Evolutionary conservation across 2,113 vertebrate species (phyloP), one percentile per base, ranked within the genome.

Genomic region (Lipophrys pholis): DNA sequence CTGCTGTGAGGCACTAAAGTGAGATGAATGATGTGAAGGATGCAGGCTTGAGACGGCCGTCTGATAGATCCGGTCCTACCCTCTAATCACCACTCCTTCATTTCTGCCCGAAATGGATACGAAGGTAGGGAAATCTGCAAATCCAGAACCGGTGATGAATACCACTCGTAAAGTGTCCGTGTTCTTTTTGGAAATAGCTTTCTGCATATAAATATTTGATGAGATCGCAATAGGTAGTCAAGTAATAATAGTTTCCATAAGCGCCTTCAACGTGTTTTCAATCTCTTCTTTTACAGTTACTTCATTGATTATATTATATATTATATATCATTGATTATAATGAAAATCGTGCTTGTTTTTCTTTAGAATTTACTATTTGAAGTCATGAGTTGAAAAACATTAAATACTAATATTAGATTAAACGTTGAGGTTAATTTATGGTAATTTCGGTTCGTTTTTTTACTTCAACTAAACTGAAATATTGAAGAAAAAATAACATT

Each of bases 1-100:
- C 48, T 10, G 55, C 78, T 86, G 85, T 91, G 81, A 56, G 66
- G 3, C 5, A 0, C 57, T 65, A 68, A 88, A 91, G 85, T 89
- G 76, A 87, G 87, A 90, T 82, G 76, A 80, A 90, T 89, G 77
- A 67, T 84, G 41, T 30, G 50, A 54, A 72, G 70, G 56, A 60
- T 62, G 45, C 16, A 30, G 15, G 80, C 48, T 35, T 11, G 55
- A 69, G 76, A 76, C 67, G 45, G 0, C 52, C 16, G 0, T 52
- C 56, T 87, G 85, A 89, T 86, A 84, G 69, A 80, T 87, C 69
- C 50, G 74, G 69, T 55, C 36, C 41, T 72, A 57, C 48, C 75
- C 76, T 58, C 75, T 89, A 87, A 89, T 90, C 80, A 74, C 52
- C 75, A 85, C 72, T 61, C 53, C 80, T 75, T 90, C 74, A 72